Evolutionary conservation across 2,888 invertebrate species (phyloP), one percentile per base, ranked within the genome.

Genomic region (Hirtodrosophila alboralis): DNA sequence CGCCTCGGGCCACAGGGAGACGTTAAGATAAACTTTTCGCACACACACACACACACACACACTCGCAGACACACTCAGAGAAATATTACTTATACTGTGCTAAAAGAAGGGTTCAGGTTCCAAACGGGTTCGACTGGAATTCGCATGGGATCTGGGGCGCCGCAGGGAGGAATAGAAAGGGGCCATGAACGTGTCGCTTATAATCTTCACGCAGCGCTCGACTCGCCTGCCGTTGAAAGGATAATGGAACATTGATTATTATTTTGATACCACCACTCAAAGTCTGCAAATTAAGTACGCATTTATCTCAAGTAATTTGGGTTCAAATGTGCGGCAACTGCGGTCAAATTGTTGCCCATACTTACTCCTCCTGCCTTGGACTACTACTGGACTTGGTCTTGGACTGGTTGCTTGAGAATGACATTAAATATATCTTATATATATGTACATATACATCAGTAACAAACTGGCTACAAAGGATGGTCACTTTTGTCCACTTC

Each of bases 261-360:
- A 79, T 80, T 83, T 80, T 80, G 79, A 80, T 83, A 80, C 79
- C 80, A 71, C 79, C 79, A 80, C 83, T 83, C 79, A 80, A 80
- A 83, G 83, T 83, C 79, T 79, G 77, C 83, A 80, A 80, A 83
- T 80, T 83, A 83, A 80, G 79, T 80, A 83, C 74, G 76, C 79
- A 80, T 80, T 83, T 80, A 83, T 80, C 83, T 80, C 54, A 79
- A 83, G 79, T 80, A 83, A 80, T 80, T 80, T 80, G 79, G 79
- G 79, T 79, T 79, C 79, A 79, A 79, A 79, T 83, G 76, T 83
- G 79, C 79, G 83, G 83, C 83, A 83, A 79, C 79, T 79, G 79
- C 83, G 79, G 79, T 79, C 79, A 79, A 79, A 79, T 77, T 80
- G 81, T 78, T 78, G 78, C 78, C 63, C 58, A 78, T 77, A 71